Percentiles rank a stretch among this genome's conserved stretches.
Evolutionary conservation across 1,140 invertebrate genomes (phyloP).

Genomic region (Zaprionus inermis): DNA sequence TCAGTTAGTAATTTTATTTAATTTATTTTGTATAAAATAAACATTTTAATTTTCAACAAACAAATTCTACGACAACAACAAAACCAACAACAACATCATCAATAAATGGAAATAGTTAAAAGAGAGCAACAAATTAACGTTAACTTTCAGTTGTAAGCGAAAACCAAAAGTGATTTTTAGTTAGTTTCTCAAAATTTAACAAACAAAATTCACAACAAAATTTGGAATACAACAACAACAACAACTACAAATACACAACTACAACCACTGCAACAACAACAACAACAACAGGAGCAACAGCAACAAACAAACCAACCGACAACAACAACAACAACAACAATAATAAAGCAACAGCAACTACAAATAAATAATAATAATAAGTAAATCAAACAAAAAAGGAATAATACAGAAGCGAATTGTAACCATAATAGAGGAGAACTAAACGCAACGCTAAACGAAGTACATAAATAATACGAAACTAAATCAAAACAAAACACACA

Average conservation of each 20-base stretch:
- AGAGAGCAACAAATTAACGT: slow-evolving; percentile 68
- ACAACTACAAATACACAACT: slow-evolving; percentile 57
- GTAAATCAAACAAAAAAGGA: slow-evolving; percentile 30
- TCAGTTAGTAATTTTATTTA: slow-evolving; percentile 65
- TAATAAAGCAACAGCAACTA: slow-evolving; percentile 54
- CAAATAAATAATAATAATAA: slow-evolving; percentile 53
- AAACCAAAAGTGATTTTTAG: slow-evolving; percentile 83
- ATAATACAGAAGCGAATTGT: slow-evolving; percentile 49
- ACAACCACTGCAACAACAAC: slow-evolving; percentile 62
- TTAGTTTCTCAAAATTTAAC: slow-evolving; percentile 84
- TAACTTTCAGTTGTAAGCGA: slow-evolving; percentile 74
- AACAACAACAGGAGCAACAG: slow-evolving; percentile 56
- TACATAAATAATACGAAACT: slow-evolving; percentile 35
- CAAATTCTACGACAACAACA: slow-evolving; percentile 64
- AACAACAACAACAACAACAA: slow-evolving; percentile 55
- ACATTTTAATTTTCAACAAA: slow-evolving; percentile 51
- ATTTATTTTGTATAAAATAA: slow-evolving; percentile 57
- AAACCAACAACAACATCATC: slow-evolving; percentile 52
- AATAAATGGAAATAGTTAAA: slow-evolving; percentile 59
- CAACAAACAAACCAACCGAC: slow-evolving; percentile 59
- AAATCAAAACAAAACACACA: slow-evolving; percentile 25
- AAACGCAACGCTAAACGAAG: slow-evolving; percentile 45
- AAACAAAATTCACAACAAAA: slow-evolving; percentile 84
- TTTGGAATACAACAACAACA: slow-evolving; percentile 82
- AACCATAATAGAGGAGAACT: slow-evolving; percentile 44